Evolutionary conservation across 2,888 invertebrate genomes (phyloP).

Genomic region (Ryuthela nishihirai): DNA sequence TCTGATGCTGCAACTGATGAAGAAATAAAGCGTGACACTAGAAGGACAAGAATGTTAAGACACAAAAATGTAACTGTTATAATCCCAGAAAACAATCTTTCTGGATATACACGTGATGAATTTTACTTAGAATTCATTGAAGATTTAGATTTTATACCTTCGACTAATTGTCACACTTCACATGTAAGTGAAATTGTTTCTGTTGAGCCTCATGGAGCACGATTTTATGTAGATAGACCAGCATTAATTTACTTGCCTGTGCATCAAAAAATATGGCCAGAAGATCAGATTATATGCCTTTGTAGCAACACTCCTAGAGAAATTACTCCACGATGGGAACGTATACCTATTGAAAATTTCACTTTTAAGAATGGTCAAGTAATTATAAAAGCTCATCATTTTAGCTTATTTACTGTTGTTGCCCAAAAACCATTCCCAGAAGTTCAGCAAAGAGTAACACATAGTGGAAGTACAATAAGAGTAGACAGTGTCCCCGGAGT

Average conservation of each 20-base stretch:
- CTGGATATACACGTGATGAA: constrained; percentile 6
- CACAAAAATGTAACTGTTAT: constrained; percentile 18
- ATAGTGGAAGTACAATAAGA: constrained; percentile 42
- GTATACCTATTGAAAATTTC: constrained; percentile 37
- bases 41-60: constrained; percentile 2
- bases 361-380: constrained; percentile 35
- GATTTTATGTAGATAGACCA: constrained; percentile 43
- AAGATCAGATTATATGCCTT: constrained; percentile 42
- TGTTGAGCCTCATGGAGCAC: constrained; percentile 45
- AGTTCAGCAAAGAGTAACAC: constrained; percentile 35
- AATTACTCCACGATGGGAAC: constrained; percentile 40
- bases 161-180: constrained; percentile 24
- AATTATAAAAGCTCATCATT: constrained; percentile 42
- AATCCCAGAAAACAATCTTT: constrained; percentile 15
- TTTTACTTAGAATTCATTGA: constrained; percentile 29
- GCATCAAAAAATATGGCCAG: constrained; percentile 34
- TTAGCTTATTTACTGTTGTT: constrained; percentile 45
- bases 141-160: constrained; percentile 23
- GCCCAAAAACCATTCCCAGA: constrained; percentile 43
- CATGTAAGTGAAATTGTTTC: constrained; percentile 45
- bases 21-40: constrained; percentile 5
- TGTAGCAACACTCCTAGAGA: constrained; percentile 42
- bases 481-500: constrained; percentile 44
- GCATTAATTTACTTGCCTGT: constrained; percentile 44
- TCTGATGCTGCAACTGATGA: constrained; percentile 1